Evolutionary conservation across 2,888 invertebrate genomes (phyloP).

Genomic region (Coleophora deauratella): DNA sequence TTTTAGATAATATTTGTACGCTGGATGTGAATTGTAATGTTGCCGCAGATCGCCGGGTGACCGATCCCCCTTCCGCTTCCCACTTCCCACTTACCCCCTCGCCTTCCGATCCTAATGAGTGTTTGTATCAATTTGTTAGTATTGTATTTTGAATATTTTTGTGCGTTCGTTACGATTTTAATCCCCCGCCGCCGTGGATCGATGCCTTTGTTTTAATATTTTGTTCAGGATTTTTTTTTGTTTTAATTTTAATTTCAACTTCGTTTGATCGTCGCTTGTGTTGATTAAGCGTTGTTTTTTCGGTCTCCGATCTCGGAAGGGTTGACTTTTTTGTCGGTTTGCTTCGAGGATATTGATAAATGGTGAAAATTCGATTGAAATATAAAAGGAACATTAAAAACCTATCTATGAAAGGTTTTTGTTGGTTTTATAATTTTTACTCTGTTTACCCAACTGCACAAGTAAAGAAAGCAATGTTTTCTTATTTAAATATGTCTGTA

Average conservation of each 20-base stretch:
- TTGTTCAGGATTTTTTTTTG: constrained; percentile 28
- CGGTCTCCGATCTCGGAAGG: constrained; percentile 18
- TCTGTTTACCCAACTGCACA: too few species aligned
- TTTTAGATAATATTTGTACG: constrained; percentile 76
- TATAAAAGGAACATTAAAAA: too few species aligned
- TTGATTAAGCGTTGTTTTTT: constrained; percentile 56
- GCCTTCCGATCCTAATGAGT: constrained; percentile 71
- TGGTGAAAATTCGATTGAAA: too few species aligned
- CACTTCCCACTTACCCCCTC: constrained; percentile 22
- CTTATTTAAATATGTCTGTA: too few species aligned
- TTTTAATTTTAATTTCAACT: constrained; percentile 39
- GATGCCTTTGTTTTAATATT: constrained; percentile 60
- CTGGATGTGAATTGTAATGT: constrained; percentile 73
- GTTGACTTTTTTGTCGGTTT: not conserved
- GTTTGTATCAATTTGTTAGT: constrained; percentile 75
- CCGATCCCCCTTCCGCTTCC: constrained; percentile 19
- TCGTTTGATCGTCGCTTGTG: constrained; percentile 55
- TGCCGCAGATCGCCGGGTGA: constrained; percentile 43
- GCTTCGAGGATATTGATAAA: not conserved
- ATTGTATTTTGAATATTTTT: constrained; percentile 73
- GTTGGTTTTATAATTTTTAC: too few species aligned
- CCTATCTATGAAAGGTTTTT: too few species aligned
- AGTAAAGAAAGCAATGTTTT: too few species aligned
- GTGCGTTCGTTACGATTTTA: constrained; percentile 71
- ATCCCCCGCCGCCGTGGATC: constrained; percentile 66